Evolutionary conservation across 2,113 vertebrate species (phyloP).

Genomic region (Helogale parvula): DNA sequence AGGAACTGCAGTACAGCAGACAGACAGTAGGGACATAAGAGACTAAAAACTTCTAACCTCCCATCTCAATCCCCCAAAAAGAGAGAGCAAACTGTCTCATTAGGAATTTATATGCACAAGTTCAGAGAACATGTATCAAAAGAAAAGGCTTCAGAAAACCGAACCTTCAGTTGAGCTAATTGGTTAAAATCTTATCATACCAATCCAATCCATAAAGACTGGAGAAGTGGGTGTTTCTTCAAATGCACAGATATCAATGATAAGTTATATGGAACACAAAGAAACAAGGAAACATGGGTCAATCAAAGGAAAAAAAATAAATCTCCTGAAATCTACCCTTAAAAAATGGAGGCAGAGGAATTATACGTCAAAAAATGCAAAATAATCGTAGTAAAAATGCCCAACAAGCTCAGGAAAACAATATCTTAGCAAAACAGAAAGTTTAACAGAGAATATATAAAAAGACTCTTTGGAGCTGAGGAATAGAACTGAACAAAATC

Average conservation of each 20-base stretch:
- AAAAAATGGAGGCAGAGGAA: background rate
- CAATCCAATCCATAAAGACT: background rate
- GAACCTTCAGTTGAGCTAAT: background rate
- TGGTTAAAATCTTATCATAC: background rate
- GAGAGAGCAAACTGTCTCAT: background rate
- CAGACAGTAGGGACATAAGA: background rate
- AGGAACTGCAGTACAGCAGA: background rate
- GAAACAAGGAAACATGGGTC: background rate
- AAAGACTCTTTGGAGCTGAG: background rate
- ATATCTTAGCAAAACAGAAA: background rate
- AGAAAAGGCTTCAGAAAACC: background rate
- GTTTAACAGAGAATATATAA: background rate
- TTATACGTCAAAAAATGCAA: background rate
- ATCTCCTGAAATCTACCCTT: background rate
- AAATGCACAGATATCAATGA: background rate
- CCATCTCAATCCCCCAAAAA: background rate
- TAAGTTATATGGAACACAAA: background rate
- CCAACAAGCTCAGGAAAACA: background rate
- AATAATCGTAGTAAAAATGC: background rate
- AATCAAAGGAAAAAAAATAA: background rate
- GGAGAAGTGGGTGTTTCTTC: background rate
- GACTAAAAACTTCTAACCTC: background rate
- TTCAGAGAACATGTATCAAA: background rate
- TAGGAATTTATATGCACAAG: background rate
- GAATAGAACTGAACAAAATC: background rate